A percentile compares a stretch with the other conserved stretches of the same genome.
phyloP scores from a whole-genome alignment of 1,140 invertebrate species.

The Prorops nasuta region DNA sequence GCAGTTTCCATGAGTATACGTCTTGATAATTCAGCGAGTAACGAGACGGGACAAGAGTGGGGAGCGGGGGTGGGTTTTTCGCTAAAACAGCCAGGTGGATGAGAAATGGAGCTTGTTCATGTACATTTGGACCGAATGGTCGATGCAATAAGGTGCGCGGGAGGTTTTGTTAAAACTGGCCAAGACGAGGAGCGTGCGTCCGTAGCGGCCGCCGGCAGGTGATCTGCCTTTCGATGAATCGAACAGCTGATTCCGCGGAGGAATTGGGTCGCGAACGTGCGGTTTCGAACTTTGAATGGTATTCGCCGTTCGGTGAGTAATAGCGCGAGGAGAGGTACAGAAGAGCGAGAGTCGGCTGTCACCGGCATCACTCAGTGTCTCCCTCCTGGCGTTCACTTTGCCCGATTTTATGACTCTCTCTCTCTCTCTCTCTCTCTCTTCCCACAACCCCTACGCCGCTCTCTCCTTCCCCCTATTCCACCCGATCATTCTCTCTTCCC shows the following conservation, averaged over 20 bases:
- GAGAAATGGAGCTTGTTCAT: too few relatives aligned
- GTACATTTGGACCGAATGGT: too few relatives aligned
- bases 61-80: too few relatives aligned
- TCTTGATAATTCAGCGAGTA: too few relatives aligned
- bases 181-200: too few relatives aligned
- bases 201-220: background rate
- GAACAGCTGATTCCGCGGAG: conserved; percentile 40
- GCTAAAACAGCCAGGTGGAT: too few relatives aligned
- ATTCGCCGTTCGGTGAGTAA: conserved; percentile 45
- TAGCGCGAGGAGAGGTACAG: conserved; percentile 35
- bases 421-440: conserved; percentile 21
- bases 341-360: conserved; percentile 25
- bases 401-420: conserved; percentile 43
- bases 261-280: conserved; percentile 48
- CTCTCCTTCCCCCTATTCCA: background rate
- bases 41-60: too few relatives aligned
- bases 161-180: too few relatives aligned
- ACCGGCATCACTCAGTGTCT: conserved; percentile 45
- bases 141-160: too few relatives aligned
- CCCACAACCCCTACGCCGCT: conserved; percentile 6
- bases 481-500: background rate
- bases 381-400: conserved; percentile 37
- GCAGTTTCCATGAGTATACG: too few relatives aligned
- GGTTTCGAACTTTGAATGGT: conserved; percentile 47
- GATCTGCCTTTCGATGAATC: conserved; percentile 35